phyloP scores from a whole-genome alignment of 1,140 invertebrate species.

The Contarinia nasturtii region DNA sequence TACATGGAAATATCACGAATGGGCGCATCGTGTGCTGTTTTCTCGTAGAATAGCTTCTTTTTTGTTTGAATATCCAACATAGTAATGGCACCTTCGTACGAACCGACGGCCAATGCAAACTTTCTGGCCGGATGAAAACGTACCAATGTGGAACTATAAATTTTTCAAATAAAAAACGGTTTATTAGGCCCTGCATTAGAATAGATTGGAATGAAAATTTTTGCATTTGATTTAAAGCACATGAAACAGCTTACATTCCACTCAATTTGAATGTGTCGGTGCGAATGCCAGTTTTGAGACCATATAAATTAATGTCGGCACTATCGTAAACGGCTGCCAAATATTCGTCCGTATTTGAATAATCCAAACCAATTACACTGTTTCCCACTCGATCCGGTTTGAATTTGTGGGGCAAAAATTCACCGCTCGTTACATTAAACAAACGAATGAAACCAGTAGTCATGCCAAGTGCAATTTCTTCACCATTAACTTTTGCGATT shows the following conservation, averaged over 20 bases:
- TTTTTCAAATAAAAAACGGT: background rate
- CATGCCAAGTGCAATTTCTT: slow-evolving; percentile 18
- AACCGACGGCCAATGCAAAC: slow-evolving; percentile 15
- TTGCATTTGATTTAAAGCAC: background rate
- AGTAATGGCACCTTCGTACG: slow-evolving; percentile 15
- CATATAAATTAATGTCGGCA: slow-evolving; percentile 17
- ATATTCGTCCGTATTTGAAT: slow-evolving; percentile 18
- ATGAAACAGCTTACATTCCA: slow-evolving; percentile 11
- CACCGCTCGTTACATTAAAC: slow-evolving; percentile 13
- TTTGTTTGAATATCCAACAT: slow-evolving; percentile 18
- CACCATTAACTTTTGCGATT: slow-evolving; percentile 12
- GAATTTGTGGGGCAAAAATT: slow-evolving; percentile 9
- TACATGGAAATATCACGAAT: slow-evolving; percentile 19
- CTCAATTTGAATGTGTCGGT: slow-evolving; percentile 15
- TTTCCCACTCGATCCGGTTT: slow-evolving; percentile 10
- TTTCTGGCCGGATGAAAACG: slow-evolving; percentile 20
- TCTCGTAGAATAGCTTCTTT: slow-evolving; percentile 12
- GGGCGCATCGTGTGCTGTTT: slow-evolving; percentile 16
- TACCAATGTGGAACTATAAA: slow-evolving; percentile 16
- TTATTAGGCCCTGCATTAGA: background rate
- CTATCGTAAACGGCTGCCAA: slow-evolving; percentile 18
- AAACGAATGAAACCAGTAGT: slow-evolving; percentile 14
- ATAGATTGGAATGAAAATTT: background rate
- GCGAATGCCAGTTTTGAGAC: slow-evolving; percentile 18
- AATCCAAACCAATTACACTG: slow-evolving; percentile 18